Percentiles rank a stretch among this genome's conserved stretches.
These are phyloP conservation scores for Ambastaia sidthimunki DNA, from an alignment of 2,797 vertebrate genomes.

Conservation along the genomic window DNA sequence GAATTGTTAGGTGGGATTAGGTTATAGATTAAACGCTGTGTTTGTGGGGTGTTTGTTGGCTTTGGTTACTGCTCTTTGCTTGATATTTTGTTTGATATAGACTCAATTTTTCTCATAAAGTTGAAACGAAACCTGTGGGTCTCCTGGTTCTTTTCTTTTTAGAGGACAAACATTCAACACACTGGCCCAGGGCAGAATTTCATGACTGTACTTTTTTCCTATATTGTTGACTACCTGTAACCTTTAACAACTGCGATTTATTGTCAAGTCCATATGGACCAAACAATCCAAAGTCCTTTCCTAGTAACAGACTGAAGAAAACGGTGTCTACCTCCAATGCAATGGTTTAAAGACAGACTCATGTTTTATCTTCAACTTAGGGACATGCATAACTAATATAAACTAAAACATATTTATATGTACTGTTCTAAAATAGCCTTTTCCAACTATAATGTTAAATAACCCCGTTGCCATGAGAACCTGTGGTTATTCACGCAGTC, in stretches of 20 bases:
- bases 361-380: background rate
- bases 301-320: background rate
- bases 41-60: background rate
- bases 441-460: slow-evolving; percentile 12
- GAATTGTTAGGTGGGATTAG: background rate
- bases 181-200: background rate
- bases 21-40: background rate
- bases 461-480: background rate
- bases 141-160: slow-evolving; percentile 1
- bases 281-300: slow-evolving; percentile 4
- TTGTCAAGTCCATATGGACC: slow-evolving; percentile 14
- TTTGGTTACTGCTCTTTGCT: background rate
- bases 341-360: background rate
- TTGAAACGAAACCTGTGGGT: slow-evolving; percentile 9
- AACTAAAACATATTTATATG: background rate
- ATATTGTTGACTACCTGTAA: slow-evolving; percentile 24
- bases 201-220: slow-evolving; percentile 12
- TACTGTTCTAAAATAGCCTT: background rate
- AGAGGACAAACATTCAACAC: slow-evolving; percentile 32
- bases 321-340: background rate
- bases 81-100: slow-evolving; percentile 25
- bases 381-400: background rate
- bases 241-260: slow-evolving; percentile 30
- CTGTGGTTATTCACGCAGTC: slow-evolving; percentile 38
- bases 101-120: slow-evolving; percentile 25